Evolutionary conservation across 2,797 vertebrate species (phyloP), one percentile per base, ranked within the genome.

Genomic region (Melanotaenia boesemani): DNA sequence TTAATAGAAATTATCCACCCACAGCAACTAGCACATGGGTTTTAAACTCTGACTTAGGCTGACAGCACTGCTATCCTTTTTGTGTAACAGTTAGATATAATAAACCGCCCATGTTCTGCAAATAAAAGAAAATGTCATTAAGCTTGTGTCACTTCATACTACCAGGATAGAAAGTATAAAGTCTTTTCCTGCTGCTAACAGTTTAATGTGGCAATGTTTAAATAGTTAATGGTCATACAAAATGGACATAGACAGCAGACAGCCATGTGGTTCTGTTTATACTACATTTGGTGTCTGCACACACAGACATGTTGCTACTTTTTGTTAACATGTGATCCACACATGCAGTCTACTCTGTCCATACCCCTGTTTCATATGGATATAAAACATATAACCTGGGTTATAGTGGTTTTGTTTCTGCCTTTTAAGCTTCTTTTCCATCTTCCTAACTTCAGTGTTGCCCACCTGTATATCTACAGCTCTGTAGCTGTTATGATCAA

Each of bases 261-360:
- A 39, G 0, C 56, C 18, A 39, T 67, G 41, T 70, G 66, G 24
- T 65, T 65, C 16, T 57, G 36, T 60, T 72, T 74, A 56, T 32
- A n/a, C 44, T 18, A 20, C 26, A 75, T 56, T 76, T 69, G 44
- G 20, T 36, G 48, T 79, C 60, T 57, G 15, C 41, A 57, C 24
- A 55, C 24, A 1, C 1, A 41, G 48, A 46, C 1, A 4, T 0
- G 30, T 71, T 74, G 18, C 6, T 44, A 28, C 59, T 6, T 80
- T 80, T 71, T 58, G 26, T 55, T 11, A n/a, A 34, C 32, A n/a
- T 67, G 15, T 1, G 55, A 56, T 76, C 10, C 57, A 44, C 41
- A 20, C 16, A 56, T 52, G 36, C 62, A 32, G 22, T 56, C 46
- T 2, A 32, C 63, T 74, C 5, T 4, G 59, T 67, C 9, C 39